Evolutionary conservation across 2,113 vertebrate species (phyloP).

Genomic region (Chrysochloris asiatica): DNA sequence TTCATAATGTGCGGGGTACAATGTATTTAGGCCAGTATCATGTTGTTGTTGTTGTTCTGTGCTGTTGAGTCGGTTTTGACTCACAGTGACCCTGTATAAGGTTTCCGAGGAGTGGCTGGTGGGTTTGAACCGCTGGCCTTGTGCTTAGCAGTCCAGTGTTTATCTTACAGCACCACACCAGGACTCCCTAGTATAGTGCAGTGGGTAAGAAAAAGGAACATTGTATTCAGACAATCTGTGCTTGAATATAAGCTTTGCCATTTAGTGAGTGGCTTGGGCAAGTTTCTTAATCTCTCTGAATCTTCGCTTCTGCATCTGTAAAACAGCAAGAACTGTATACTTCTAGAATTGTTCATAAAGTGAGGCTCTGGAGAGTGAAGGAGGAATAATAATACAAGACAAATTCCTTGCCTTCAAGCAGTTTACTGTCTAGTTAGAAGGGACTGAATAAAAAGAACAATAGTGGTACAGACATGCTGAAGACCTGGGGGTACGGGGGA

Average conservation of each 20-base stretch:
- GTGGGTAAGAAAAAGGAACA: not conserved
- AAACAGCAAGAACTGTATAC: not conserved
- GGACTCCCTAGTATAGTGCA: too few species aligned
- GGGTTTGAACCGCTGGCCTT: too few species aligned
- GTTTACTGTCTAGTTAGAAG: not conserved
- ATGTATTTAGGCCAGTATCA: not conserved
- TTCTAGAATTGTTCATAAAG: not conserved
- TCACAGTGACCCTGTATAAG: too few species aligned
- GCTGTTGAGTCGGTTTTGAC: too few species aligned
- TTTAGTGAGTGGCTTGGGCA: not conserved
- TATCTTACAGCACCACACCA: too few species aligned
- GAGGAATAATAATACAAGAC: not conserved
- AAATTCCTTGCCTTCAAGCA: constrained; percentile 1
- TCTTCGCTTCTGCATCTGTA: constrained; percentile 22
- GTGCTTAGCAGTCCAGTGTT: too few species aligned
- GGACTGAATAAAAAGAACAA: not conserved
- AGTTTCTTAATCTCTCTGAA: not conserved
- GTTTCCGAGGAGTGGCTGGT: too few species aligned
- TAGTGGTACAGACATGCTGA: not conserved
- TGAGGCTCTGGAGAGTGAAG: not conserved
- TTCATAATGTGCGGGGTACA: not conserved
- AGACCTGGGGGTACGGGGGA: too few species aligned
- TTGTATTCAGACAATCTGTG: not conserved
- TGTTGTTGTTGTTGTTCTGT: too few species aligned
- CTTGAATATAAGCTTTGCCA: constrained; percentile 16